These are phyloP conservation scores for Camelus bactrianus DNA, from an alignment of 2,113 vertebrate species.

Conservation along the genomic window DNA sequence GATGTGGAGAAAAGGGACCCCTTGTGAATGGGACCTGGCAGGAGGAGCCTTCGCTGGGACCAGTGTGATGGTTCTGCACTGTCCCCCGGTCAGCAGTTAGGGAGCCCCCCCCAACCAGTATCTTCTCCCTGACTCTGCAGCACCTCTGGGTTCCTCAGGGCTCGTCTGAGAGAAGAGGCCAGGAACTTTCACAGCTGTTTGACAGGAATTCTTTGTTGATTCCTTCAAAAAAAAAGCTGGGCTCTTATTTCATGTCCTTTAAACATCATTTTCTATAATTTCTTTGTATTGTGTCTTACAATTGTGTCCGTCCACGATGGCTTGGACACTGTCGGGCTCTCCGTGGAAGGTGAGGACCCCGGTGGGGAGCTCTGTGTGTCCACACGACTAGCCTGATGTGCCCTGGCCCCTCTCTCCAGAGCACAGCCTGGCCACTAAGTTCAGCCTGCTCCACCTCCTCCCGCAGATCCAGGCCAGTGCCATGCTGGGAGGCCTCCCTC, in stretches of 20 bases:
- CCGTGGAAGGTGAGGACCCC: fast-evolving
- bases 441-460: too few relatives aligned
- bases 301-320: neutral
- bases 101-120: too few relatives aligned
- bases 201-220: neutral
- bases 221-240: neutral
- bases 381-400: neutral
- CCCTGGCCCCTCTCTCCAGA: neutral
- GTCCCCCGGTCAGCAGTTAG: too few relatives aligned
- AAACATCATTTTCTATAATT: neutral
- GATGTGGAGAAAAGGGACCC: too few relatives aligned
- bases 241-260: neutral
- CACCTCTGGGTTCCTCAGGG: too few relatives aligned
- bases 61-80: too few relatives aligned
- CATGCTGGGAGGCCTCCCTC: too few relatives aligned
- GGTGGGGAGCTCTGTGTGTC: too few relatives aligned
- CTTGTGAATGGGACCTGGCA: too few relatives aligned
- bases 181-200: neutral
- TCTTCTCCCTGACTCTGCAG: too few relatives aligned
- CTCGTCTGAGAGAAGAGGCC: neutral
- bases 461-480: too few relatives aligned
- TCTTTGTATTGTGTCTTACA: neutral
- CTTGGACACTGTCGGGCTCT: neutral
- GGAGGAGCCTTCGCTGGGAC: too few relatives aligned
- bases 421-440: neutral